Evolutionary conservation across 2,797 vertebrate genomes (phyloP).

Genomic region (Dromococcyx pavoninus): DNA sequence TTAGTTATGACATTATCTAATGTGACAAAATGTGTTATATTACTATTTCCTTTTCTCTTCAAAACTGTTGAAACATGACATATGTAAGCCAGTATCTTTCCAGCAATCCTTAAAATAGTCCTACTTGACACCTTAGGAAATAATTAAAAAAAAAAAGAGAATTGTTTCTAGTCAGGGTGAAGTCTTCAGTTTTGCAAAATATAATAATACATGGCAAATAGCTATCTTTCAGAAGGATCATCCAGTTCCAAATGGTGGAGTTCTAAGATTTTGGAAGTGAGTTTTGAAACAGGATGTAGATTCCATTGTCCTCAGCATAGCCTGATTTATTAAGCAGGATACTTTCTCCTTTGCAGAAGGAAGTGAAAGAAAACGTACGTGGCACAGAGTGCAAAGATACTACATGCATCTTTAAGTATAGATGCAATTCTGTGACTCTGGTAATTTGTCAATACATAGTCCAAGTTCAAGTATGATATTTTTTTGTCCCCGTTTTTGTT

Average conservation of each 20-base stretch:
- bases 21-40: conserved; percentile 71
- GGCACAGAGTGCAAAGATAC: neutral
- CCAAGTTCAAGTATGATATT: neutral
- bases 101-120: conserved; percentile 34
- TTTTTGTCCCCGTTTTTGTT: neutral
- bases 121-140: conserved; percentile 62
- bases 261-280: conserved; percentile 43
- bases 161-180: conserved; percentile 24
- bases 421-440: neutral
- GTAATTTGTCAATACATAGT: neutral
- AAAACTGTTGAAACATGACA: conserved; percentile 68
- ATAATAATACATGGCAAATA: conserved; percentile 22
- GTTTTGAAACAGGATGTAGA: conserved; percentile 41
- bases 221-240: conserved; percentile 40
- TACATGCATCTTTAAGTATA: neutral
- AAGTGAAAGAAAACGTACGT: neutral
- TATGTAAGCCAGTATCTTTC: conserved; percentile 48
- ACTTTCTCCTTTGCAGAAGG: neutral
- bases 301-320: neutral
- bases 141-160: conserved; percentile 22
- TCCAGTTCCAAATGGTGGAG: neutral
- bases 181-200: conserved; percentile 50
- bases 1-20: conserved; percentile 75
- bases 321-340: neutral
- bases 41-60: conserved; percentile 71